These are phyloP conservation scores for Bubalus kerabau DNA, from an alignment of 2,113 vertebrate species.

Conservation along the genomic window DNA sequence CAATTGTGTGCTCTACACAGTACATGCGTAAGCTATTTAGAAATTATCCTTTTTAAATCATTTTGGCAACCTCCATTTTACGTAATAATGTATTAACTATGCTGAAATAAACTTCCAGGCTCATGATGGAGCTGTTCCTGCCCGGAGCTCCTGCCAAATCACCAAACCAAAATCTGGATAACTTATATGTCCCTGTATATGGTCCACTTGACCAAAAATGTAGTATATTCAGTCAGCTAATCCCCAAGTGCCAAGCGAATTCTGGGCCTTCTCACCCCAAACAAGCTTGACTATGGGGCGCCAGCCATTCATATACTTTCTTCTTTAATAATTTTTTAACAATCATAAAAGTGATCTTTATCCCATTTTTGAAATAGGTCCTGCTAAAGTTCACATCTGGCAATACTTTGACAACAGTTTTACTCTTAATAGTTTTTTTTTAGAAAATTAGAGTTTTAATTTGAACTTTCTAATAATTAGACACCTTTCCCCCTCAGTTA, in stretches of 20 bases:
- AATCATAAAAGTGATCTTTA: background rate
- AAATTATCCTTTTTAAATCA: background rate
- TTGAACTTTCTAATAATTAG: conserved; percentile 21
- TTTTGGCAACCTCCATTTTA: background rate
- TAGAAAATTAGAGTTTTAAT: conserved; percentile 6
- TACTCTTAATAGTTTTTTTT: background rate
- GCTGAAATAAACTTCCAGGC: background rate
- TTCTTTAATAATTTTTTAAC: background rate
- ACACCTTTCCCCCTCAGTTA: background rate
- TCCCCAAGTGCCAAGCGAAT: background rate
- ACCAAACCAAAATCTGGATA: background rate
- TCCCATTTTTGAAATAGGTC: background rate
- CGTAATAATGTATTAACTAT: background rate
- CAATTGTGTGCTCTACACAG: background rate
- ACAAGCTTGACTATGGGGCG: background rate
- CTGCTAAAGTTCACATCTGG: background rate
- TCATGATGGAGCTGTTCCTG: background rate
- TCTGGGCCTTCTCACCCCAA: background rate
- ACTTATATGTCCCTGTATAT: background rate
- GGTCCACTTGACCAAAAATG: background rate
- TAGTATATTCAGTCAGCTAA: background rate
- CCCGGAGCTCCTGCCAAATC: background rate
- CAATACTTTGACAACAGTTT: background rate
- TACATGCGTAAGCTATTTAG: background rate
- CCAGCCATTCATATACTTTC: background rate